A percentile compares a stretch with the other conserved stretches of the same genome.
Evolutionary conservation across 53 echinoderm and acorn worm species (phyloP).

Genomic region (Echinarachnius parma): DNA sequence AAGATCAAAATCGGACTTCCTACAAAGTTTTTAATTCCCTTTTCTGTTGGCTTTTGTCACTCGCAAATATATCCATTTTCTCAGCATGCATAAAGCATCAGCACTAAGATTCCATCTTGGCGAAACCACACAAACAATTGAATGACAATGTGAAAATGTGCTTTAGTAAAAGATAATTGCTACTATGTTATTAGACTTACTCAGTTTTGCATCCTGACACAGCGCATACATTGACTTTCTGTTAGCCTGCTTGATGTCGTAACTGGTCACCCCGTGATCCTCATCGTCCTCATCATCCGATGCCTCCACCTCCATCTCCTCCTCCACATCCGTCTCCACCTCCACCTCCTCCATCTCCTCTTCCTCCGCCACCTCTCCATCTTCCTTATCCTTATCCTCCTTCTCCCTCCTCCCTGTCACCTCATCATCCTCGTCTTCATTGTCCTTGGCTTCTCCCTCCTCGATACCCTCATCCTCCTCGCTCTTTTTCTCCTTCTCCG

Average conservation of each 20-base stretch:
- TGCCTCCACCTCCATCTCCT: slow-evolving; percentile 59
- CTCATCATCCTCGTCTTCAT: slow-evolving; percentile 39
- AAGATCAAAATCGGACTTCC: no score
- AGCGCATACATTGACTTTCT: slow-evolving; percentile 95
- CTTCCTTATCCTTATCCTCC: slow-evolving; percentile 48
- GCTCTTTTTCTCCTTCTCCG: slow-evolving; percentile 24
- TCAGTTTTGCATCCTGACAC: slow-evolving; percentile 88
- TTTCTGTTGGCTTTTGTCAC: no score
- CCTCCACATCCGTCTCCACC: slow-evolving; percentile 46
- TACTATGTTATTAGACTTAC: slow-evolving; percentile 77
- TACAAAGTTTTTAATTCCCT: no score
- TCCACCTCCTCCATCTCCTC: slow-evolving; percentile 64
- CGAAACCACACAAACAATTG: no score
- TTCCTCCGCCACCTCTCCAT: slow-evolving; percentile 61
- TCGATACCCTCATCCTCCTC: slow-evolving; percentile 43
- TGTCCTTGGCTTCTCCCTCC: slow-evolving; percentile 42
- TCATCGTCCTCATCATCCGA: slow-evolving; percentile 73
- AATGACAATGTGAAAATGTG: no score
- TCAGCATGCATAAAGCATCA: no score
- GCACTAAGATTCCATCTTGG: no score
- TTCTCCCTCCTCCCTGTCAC: slow-evolving; percentile 30
- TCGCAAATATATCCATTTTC: no score
- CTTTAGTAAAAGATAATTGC: no score
- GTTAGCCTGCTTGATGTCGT: slow-evolving; percentile 93
- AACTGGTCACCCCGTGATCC: slow-evolving; percentile 70